Base-by-base conservation (phyloP, 1,140 invertebrate genomes). In the Bicyclus anynana region DNA sequence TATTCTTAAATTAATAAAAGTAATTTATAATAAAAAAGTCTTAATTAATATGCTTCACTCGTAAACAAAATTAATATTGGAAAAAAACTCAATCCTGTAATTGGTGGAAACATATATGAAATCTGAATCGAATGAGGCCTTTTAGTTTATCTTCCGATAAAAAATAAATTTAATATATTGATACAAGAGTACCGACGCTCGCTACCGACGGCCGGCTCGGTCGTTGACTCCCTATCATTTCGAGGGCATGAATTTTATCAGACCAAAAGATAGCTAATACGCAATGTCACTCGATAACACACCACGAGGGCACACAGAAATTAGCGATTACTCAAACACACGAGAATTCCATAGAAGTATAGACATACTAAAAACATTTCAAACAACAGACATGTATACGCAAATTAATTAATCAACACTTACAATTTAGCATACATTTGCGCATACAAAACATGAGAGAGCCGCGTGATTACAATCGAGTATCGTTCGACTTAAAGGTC, bases 151-250 rank as follows among this genome's bases (percentile, higher is more conserved):
- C 54, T 60, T 58, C 23, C 57, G 59, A 67, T 73, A 69, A 56
- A 67, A 46, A 47, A 58, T 44, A 44, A 44, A 44, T 44, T 44
- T 44, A 18, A 20, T 42, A 42, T 44, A 44, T n/a, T 44, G 40
- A 44, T 44, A 44, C 40, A 20, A 44, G 40, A 44, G 40, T 7
- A 18, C 17, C 40, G 40, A 44, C 20, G 40, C 38, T 42, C 38
- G 20, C 40, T 44, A 29, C 29, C 37, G 49, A 26, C 49, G 37
- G 21, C 52, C 52, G 53, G 37, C 38, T 1, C 42, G 73, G 71
- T 76, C 73, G 57, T 72, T 74, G 73, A 78, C 75, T 51, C 59
- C n/a, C 26, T 59, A 58, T 62, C 60, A 62, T 72, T 58, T 55
- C 57, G 66, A 62, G 55, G 55, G 56, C 66, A 57, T 57, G n/a